phyloP scores from a whole-genome alignment of 2,113 vertebrate species.

The Formicarius rufipectus region DNA sequence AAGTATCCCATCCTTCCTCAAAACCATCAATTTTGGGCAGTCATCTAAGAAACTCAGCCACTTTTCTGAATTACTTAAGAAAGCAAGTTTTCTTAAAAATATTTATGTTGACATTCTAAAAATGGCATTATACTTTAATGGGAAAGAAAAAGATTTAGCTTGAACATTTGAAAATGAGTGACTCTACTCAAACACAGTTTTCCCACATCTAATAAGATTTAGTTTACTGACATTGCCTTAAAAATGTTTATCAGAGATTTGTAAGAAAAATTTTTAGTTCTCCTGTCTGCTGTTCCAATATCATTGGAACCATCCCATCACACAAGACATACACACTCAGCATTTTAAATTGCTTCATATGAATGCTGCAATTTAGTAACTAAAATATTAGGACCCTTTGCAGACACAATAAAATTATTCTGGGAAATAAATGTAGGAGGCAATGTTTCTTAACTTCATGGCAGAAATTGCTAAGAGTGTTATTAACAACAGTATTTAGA shows the following conservation, averaged over 20 bases:
- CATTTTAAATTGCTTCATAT: neutral
- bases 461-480: conserved; percentile 75
- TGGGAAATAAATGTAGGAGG: neutral
- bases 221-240: neutral
- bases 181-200: neutral
- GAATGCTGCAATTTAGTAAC: neutral
- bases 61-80: neutral
- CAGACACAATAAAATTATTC: neutral
- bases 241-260: neutral
- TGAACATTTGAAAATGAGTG: neutral
- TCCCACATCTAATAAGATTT: neutral
- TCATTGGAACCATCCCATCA: neutral
- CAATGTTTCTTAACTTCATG: conserved; percentile 42
- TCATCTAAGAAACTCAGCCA: neutral
- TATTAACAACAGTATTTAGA: conserved; percentile 40
- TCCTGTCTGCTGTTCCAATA: neutral
- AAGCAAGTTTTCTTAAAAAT: conserved; percentile 33
- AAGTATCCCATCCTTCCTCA: neutral
- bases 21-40: neutral
- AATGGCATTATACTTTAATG: neutral
- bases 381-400: conserved; percentile 3
- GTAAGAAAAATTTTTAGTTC: neutral
- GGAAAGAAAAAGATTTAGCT: neutral
- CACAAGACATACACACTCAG: neutral
- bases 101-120: conserved; percentile 7